Conservation (phyloP, 2,797 vertebrate genomes). For the Acestrorhynchus altus region DNA sequence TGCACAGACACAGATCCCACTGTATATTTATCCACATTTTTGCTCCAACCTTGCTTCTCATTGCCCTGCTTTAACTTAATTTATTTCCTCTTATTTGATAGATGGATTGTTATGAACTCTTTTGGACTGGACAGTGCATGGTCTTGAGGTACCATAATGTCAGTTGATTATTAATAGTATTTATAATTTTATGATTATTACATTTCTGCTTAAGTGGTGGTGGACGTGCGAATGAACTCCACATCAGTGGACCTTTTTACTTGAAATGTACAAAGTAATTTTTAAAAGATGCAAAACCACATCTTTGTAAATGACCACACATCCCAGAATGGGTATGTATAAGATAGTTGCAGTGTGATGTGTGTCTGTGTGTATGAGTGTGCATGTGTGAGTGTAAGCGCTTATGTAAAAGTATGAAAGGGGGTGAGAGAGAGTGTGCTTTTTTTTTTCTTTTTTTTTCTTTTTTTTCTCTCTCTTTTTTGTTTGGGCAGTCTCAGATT, state of each 20-base stretch:
- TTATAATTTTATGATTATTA: slow-evolving; percentile 70
- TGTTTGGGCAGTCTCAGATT: slow-evolving; percentile 46
- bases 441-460: slow-evolving; percentile 45
- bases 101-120: slow-evolving; percentile 2
- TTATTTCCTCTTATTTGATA: slow-evolving; percentile 1
- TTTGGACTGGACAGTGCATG: slow-evolving; percentile 13
- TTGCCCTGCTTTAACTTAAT: slow-evolving; percentile 2
- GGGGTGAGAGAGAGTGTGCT: neutral
- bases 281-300: slow-evolving; percentile 67
- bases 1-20: slow-evolving; percentile 17
- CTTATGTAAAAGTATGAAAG: slow-evolving; percentile 36
- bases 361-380: slow-evolving; percentile 41
- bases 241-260: slow-evolving; percentile 62
- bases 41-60: neutral
- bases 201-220: slow-evolving; percentile 50
- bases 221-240: slow-evolving; percentile 50
- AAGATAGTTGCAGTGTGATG: slow-evolving; percentile 31
- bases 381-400: slow-evolving; percentile 21
- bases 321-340: slow-evolving; percentile 51
- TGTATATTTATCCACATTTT: neutral
- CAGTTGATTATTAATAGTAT: slow-evolving; percentile 48
- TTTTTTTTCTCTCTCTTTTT: slow-evolving; percentile 43
- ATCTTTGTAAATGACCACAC: slow-evolving; percentile 55
- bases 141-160: slow-evolving; percentile 66
- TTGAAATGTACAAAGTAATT: slow-evolving; percentile 63